phyloP scores from a whole-genome alignment of 2,888 invertebrate genomes.

The Parascotia fuliginaria region DNA sequence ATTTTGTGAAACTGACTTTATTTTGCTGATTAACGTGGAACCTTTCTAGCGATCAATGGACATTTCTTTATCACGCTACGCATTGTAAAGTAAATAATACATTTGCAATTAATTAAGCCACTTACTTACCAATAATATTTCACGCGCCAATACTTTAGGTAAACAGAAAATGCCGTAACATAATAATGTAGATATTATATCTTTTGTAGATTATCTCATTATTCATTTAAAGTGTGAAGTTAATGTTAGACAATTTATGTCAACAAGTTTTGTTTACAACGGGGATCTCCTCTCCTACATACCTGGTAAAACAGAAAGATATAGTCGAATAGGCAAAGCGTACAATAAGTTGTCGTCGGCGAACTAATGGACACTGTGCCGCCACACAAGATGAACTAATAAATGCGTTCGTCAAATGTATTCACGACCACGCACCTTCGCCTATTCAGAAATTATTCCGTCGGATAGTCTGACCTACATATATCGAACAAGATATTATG shows the following conservation, averaged over 20 bases:
- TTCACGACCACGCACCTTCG: conserved; percentile 34
- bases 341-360: conserved; percentile 33
- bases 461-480: neutral
- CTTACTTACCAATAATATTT: neutral
- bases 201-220: conserved; percentile 4
- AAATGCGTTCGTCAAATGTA: conserved; percentile 27
- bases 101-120: neutral
- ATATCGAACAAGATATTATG: neutral
- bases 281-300: conserved; percentile 10
- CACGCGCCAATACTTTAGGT: neutral
- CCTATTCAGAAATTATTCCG: neutral
- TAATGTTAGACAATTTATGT: conserved; percentile 20
- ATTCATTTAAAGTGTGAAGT: conserved; percentile 22
- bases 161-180: neutral
- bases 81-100: neutral
- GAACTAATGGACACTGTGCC: conserved; percentile 28
- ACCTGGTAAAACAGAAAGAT: conserved; percentile 24
- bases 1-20: too few species aligned
- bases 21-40: neutral
- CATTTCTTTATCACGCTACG: conserved; percentile 1
- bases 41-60: neutral
- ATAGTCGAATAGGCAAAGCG: conserved; percentile 17
- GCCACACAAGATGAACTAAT: conserved; percentile 45
- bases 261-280: conserved; percentile 27
- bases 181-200: neutral